Evolutionary conservation across 2,797 vertebrate genomes (phyloP).

Genomic region (Xenentodon cancila): DNA sequence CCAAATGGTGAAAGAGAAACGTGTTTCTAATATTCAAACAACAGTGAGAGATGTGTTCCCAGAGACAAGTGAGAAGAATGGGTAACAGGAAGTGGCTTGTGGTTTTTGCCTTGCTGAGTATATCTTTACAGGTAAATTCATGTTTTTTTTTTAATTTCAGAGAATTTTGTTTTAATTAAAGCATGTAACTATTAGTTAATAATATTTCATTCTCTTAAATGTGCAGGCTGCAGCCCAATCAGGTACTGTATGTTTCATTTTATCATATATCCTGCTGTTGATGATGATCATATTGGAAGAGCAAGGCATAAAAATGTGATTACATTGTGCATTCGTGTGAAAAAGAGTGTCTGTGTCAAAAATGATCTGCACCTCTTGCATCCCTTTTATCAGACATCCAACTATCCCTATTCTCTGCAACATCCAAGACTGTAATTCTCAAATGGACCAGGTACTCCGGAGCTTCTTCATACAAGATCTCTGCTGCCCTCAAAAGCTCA

Average conservation of each 20-base stretch:
- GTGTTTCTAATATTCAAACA: slow-evolving; percentile 20
- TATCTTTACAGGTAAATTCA: slow-evolving; percentile 74
- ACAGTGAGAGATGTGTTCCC: slow-evolving; percentile 19
- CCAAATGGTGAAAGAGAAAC: slow-evolving; percentile 47
- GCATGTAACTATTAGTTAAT: neutral
- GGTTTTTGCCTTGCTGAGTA: slow-evolving; percentile 59
- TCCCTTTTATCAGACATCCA: slow-evolving; percentile 62
- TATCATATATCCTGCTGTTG: neutral
- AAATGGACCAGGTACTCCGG: slow-evolving; percentile 74
- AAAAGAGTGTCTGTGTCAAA: neutral
- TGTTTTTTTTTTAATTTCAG: neutral
- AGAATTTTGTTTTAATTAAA: neutral
- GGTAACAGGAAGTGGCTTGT: slow-evolving; percentile 54
- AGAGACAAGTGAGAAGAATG: slow-evolving; percentile 52
- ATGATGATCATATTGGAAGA: neutral
- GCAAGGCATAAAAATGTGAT: neutral
- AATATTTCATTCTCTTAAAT: slow-evolving; percentile 28
- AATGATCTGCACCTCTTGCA: neutral
- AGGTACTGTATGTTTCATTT: slow-evolving; percentile 70
- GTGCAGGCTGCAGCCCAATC: slow-evolving; percentile 81
- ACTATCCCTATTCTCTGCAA: slow-evolving; percentile 72
- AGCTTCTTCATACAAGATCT: slow-evolving; percentile 80
- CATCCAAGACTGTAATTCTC: slow-evolving; percentile 77
- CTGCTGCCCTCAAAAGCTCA: slow-evolving; percentile 58
- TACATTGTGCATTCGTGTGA: neutral